These are phyloP conservation scores for Tachycineta bicolor DNA, from an alignment of 2,113 vertebrate genomes.

Conservation along the genomic window DNA sequence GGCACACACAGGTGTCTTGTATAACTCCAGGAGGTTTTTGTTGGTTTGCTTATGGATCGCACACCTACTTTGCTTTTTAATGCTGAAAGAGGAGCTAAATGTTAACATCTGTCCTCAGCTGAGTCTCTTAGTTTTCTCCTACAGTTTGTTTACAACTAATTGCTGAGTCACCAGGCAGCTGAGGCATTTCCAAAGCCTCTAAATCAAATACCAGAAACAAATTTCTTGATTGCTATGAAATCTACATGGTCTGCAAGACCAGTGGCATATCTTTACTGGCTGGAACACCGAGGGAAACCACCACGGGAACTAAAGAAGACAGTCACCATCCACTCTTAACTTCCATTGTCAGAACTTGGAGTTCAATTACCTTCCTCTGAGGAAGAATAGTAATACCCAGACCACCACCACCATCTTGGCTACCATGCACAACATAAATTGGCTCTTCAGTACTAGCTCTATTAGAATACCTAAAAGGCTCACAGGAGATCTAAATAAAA, in stretches of 20 bases:
- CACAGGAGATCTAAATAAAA: not conserved
- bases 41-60: not conserved
- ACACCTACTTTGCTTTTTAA: not conserved
- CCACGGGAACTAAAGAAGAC: not conserved
- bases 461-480: not conserved
- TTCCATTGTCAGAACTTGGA: not conserved
- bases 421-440: not conserved
- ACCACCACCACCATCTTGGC: not conserved
- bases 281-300: not conserved
- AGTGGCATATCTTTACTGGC: not conserved
- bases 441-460: not conserved
- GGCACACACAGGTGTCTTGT: not conserved
- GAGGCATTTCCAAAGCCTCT: constrained; percentile 13
- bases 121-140: constrained; percentile 7
- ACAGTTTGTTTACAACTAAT: constrained; percentile 60
- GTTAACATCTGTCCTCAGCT: constrained; percentile 6
- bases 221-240: not conserved
- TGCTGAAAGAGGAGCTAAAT: not conserved
- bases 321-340: not conserved
- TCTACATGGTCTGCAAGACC: not conserved
- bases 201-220: not conserved
- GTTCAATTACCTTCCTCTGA: not conserved
- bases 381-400: not conserved
- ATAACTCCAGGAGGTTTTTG: not conserved
- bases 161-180: constrained; percentile 60